A percentile compares a stretch with the other conserved stretches of the same genome.
phyloP scores from a whole-genome alignment of 64 coral and sea anemone genomes.

The Orbicella faveolata region DNA sequence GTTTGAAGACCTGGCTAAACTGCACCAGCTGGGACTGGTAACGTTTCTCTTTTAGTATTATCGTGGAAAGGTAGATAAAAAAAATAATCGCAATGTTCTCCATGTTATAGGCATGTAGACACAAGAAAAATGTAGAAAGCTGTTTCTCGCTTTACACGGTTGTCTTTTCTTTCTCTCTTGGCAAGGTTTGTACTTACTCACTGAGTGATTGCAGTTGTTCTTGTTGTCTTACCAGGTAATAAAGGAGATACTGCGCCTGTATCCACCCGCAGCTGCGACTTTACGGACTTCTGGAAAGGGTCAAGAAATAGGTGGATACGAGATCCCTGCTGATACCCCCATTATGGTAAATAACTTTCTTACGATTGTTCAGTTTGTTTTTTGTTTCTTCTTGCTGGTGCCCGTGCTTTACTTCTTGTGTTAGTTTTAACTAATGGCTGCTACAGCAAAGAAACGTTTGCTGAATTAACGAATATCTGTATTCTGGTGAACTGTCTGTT shows the following conservation, averaged over 20 bases:
- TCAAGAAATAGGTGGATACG: constrained; percentile 38
- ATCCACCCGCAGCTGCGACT: constrained; percentile 39
- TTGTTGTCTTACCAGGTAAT: constrained; percentile 29
- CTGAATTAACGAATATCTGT: too few relatives aligned
- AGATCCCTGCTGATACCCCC: neutral
- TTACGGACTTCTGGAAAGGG: constrained; percentile 2
- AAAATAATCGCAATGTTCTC: too few relatives aligned
- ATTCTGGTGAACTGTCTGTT: too few relatives aligned
- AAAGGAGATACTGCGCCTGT: constrained; percentile 47
- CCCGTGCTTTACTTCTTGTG: too few relatives aligned
- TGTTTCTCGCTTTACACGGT: too few relatives aligned
- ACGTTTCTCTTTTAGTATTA: neutral
- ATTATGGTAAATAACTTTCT: neutral
- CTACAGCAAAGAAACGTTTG: too few relatives aligned
- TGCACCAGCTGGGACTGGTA: constrained; percentile 56
- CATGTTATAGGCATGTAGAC: neutral
- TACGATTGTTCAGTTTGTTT: neutral
- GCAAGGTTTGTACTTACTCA: too few relatives aligned
- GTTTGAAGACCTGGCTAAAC: constrained; percentile 72
- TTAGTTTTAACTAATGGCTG: too few relatives aligned
- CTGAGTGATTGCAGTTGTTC: neutral
- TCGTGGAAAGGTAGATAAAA: too few relatives aligned
- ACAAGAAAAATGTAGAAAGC: neutral
- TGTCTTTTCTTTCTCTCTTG: too few relatives aligned
- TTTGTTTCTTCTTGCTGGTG: too few relatives aligned